Evolutionary conservation across 2,113 vertebrate genomes (phyloP), one percentile per base, ranked within the genome.

Genomic region (Cephalopterus ornatus): DNA sequence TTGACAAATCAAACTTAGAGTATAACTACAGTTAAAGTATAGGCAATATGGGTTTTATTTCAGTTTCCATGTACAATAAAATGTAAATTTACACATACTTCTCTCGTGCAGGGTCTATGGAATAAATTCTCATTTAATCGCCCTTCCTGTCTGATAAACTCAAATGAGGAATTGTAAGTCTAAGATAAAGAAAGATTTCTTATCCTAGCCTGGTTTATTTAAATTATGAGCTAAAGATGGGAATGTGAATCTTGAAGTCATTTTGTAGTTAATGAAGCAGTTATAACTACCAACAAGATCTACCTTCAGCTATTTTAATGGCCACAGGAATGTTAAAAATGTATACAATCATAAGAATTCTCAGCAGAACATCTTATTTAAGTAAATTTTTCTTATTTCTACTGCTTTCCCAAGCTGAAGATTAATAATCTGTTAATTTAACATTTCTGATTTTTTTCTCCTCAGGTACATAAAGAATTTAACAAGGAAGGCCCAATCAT

Each of bases 211-310:
- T 85, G 47, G 32, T 70, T 94, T 92, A 94, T 88, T 96, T 93
- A 94, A 94, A 85, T 94, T 70, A 58, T 62, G 55, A 83, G 71
- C 63, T 89, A 41, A 83, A 66, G n/a, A 9, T 33, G 22, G 28
- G 44, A 85, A 82, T 68, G 46, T 85, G 88, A 94, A 76, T 83
- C 58, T 90, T 92, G 62, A 93, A 85, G 71, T 87, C 35, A 71
- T 93, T 93, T 92, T 76, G 35, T 83, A 95, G 58, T 79, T 96
- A 96, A 96, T 85, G 91, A 95, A 90, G 88, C 71, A 59, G 71
- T 70, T 77, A 55, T 65, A 92, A 79, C 32, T 89, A 52, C 67
- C 26, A 85, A 81, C 0, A 19, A 89, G 58, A 83, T 68, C 81
- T 94, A 93, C 71, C 67, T 93, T 94, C 72, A 92, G 58, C 53